Percentiles rank a stretch among this genome's conserved stretches.
Evolutionary conservation across 2,113 vertebrate species (phyloP).

Genomic region (Corythornis madagascariensis): DNA sequence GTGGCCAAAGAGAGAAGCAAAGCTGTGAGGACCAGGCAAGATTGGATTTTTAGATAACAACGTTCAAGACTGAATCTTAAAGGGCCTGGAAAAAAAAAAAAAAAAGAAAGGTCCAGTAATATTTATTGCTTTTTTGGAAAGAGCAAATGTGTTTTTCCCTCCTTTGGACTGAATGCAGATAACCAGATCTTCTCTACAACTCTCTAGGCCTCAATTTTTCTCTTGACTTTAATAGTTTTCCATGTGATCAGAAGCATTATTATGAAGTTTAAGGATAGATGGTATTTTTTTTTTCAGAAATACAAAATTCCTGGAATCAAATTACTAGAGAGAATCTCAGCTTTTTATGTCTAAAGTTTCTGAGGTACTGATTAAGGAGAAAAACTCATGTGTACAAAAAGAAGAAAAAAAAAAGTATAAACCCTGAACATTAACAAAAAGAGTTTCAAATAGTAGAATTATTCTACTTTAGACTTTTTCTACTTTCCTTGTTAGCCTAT

Average conservation of each 20-base stretch:
- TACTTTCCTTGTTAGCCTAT: background rate
- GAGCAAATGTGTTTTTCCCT: background rate
- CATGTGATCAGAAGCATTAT: background rate
- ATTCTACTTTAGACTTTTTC: rapidly evolving
- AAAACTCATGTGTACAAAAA: background rate
- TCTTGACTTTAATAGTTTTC: background rate
- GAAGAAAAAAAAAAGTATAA: background rate
- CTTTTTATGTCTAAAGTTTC: background rate
- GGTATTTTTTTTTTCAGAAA: background rate
- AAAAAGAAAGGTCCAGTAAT: rapidly evolving
- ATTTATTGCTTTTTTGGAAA: background rate
- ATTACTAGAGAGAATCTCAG: background rate
- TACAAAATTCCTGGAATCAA: background rate
- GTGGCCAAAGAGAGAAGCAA: background rate
- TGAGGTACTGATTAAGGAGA: background rate
- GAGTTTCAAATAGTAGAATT: background rate
- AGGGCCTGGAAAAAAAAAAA: background rate
- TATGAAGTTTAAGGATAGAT: background rate
- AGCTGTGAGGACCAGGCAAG: background rate
- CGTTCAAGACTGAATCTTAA: background rate
- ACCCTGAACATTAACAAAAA: background rate
- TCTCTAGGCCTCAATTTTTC: background rate
- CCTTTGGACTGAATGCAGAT: background rate
- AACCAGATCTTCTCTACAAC: background rate
- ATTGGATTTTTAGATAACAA: background rate